Evolutionary conservation across 2,113 vertebrate genomes (phyloP).

Genomic region (Pao palembangensis): DNA sequence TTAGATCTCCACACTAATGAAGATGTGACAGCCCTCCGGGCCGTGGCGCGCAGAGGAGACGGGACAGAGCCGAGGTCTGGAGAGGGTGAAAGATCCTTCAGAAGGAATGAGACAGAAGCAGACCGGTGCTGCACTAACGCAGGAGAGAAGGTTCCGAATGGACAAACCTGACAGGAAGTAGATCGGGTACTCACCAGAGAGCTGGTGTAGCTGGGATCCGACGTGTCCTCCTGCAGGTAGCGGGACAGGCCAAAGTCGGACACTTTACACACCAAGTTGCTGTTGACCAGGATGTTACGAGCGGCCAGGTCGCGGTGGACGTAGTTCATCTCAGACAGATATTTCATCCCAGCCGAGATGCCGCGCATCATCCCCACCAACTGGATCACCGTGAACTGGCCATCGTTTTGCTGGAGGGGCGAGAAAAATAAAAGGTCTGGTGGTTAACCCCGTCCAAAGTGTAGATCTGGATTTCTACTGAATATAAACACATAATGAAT

Average conservation of each 20-base stretch:
- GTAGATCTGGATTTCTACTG: too few species aligned
- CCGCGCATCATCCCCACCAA: constrained; percentile 97
- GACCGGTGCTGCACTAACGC: background rate
- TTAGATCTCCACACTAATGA: constrained; percentile 71
- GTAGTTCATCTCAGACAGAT: constrained; percentile 96
- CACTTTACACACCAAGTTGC: constrained; percentile 97
- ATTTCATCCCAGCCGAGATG: constrained; percentile 96
- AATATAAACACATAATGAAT: too few species aligned
- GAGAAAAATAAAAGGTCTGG: background rate
- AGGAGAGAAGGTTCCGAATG: constrained; percentile 3
- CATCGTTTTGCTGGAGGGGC: constrained; percentile 89
- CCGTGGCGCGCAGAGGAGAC: constrained; percentile 48
- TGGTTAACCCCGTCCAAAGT: background rate
- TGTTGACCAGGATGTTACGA: constrained; percentile 97
- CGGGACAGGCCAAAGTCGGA: constrained; percentile 96
- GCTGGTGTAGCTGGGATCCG: constrained; percentile 97
- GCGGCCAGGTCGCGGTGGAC: constrained; percentile 96
- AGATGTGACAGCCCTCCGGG: constrained; percentile 68
- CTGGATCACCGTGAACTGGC: constrained; percentile 98
- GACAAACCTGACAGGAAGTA: constrained; percentile 1
- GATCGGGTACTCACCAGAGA: constrained; percentile 81
- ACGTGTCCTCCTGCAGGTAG: constrained; percentile 94
- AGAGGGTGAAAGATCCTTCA: constrained; percentile 52
- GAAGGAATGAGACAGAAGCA: constrained; percentile 31
- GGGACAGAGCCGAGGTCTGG: constrained; percentile 43